phyloP scores from a whole-genome alignment of 2,888 invertebrate species.

The Chrysolina oricalcia region DNA sequence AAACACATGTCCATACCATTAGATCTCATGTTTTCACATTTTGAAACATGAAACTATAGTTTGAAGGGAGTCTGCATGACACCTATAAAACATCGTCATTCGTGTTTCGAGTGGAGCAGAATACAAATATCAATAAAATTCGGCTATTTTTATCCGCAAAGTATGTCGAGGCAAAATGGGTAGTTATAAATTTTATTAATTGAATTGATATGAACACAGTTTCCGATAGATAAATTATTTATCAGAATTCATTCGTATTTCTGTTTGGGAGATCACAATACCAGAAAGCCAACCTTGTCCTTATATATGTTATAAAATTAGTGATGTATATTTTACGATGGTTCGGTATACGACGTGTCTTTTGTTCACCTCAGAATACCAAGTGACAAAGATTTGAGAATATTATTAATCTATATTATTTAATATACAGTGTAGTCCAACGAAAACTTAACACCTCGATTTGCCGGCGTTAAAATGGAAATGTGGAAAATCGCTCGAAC shows the following conservation, averaged over 20 bases:
- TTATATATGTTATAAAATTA: no score
- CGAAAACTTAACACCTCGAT: no score
- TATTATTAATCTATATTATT: no score
- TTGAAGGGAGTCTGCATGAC: neutral
- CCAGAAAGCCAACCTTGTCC: neutral
- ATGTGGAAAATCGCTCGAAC: no score
- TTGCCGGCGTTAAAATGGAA: no score
- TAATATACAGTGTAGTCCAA: no score
- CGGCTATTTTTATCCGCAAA: conserved; percentile 1
- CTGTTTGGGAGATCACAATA: neutral
- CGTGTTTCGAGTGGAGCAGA: neutral
- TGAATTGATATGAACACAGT: conserved; percentile 4
- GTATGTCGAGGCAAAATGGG: conserved; percentile 9
- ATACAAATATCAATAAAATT: conserved; percentile 10
- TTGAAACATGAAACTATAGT: conserved; percentile 7
- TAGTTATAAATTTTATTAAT: neutral
- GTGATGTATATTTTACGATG: no score
- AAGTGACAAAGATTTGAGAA: no score
- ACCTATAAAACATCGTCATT: neutral
- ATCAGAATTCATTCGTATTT: neutral
- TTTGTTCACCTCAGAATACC: no score
- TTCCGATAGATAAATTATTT: neutral
- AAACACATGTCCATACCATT: conserved; percentile 2
- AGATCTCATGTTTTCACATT: neutral
- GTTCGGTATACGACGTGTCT: no score